These are phyloP conservation scores for Psix sp. DNA, from an alignment of 1,140 invertebrate species.

Conservation along the genomic window DNA sequence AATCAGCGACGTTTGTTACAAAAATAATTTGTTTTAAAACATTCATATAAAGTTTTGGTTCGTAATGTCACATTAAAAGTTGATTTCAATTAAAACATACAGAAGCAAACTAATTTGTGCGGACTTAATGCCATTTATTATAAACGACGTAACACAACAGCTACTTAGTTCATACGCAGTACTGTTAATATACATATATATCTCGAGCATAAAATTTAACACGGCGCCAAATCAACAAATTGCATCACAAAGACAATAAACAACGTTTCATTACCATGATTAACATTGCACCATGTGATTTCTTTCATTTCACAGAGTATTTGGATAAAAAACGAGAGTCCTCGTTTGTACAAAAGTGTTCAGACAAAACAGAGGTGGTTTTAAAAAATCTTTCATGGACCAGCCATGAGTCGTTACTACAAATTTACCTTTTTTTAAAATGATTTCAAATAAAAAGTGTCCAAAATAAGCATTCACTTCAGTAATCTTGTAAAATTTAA, in stretches of 20 bases:
- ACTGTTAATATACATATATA: constrained; percentile 28
- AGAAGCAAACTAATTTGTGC: no score
- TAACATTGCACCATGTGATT: constrained; percentile 17
- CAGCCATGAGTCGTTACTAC: constrained; percentile 45
- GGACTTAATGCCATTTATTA: no score
- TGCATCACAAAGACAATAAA: constrained; percentile 43
- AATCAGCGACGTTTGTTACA: no score
- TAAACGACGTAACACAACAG: no score
- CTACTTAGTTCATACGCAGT: constrained; percentile 14
- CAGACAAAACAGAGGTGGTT: neutral
- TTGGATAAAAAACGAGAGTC: neutral
- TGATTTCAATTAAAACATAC: no score
- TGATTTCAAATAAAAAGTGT: no score
- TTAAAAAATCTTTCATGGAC: constrained; percentile 38
- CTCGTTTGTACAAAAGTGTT: constrained; percentile 2
- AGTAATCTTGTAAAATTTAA: no score
- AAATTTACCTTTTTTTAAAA: neutral
- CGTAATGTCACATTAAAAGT: no score
- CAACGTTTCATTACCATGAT: constrained; percentile 9
- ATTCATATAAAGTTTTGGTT: no score
- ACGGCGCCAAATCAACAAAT: constrained; percentile 47
- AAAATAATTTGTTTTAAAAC: no score
- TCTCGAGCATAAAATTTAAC: constrained; percentile 58
- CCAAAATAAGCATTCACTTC: no score
- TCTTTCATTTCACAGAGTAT: neutral